phyloP scores from a whole-genome alignment of 2,888 invertebrate genomes.

The Pollenia griseotomentosa region DNA sequence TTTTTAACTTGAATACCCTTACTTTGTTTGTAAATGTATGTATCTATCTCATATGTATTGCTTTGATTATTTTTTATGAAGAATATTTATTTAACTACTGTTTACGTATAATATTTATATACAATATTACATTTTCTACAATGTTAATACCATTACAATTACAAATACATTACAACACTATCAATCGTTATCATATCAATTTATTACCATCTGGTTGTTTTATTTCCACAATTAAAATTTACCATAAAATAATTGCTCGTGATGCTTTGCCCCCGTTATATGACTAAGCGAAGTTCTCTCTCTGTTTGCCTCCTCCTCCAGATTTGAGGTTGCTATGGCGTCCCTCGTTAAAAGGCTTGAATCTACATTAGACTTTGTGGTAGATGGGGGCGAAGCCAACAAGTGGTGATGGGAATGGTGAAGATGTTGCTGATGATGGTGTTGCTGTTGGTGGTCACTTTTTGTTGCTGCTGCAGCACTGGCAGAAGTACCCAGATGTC shows the following conservation, averaged over 20 bases:
- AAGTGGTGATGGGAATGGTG: constrained; percentile 58
- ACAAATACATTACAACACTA: constrained; percentile 48
- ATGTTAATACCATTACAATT: constrained; percentile 40
- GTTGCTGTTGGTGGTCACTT: constrained; percentile 57
- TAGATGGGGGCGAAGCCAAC: constrained; percentile 37
- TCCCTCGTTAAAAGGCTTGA: constrained; percentile 45
- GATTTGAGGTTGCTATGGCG: constrained; percentile 40
- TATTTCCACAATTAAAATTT: constrained; percentile 64
- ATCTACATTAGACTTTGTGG: constrained; percentile 54
- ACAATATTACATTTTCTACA: constrained; percentile 61
- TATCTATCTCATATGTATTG: constrained; percentile 29
- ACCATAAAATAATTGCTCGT: constrained; percentile 71
- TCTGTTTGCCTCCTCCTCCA: constrained; percentile 59
- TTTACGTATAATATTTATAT: constrained; percentile 31
- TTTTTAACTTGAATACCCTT: neutral
- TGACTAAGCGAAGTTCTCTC: constrained; percentile 59
- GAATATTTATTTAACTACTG: constrained; percentile 58
- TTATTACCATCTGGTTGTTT: constrained; percentile 13
- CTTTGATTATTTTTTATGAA: constrained; percentile 26
- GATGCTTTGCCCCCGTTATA: constrained; percentile 57
- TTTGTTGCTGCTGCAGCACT: constrained; percentile 44
- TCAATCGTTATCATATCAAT: constrained; percentile 41
- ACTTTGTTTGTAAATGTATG: constrained; percentile 11
- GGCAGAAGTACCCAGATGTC: constrained; percentile 77
- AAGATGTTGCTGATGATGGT: constrained; percentile 29